These are phyloP conservation scores for Mellivora capensis DNA, from an alignment of 2,113 vertebrate genomes.

Conservation along the genomic window DNA sequence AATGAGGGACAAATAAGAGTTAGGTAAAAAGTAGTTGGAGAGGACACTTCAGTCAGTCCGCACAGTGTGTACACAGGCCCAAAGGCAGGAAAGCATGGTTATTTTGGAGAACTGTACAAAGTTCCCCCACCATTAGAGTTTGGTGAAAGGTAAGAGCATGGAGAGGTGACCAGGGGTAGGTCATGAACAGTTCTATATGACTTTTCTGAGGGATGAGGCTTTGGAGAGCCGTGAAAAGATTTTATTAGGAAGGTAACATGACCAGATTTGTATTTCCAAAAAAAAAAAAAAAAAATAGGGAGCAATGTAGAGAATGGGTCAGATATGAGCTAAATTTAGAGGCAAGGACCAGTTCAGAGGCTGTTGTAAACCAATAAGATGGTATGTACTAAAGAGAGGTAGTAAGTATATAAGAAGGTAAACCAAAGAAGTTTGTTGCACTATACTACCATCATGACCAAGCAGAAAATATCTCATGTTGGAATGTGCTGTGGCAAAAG, in stretches of 20 bases:
- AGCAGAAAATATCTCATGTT: conserved; percentile 29
- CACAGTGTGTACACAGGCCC: neutral
- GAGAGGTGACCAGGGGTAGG: neutral
- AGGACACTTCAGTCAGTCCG: neutral
- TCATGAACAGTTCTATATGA: neutral
- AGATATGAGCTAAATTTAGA: conserved; percentile 7
- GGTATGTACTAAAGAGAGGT: neutral
- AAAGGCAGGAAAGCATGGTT: neutral
- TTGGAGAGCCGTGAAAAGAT: neutral
- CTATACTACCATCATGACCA: neutral
- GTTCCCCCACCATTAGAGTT: neutral
- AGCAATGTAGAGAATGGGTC: neutral
- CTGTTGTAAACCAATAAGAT: neutral
- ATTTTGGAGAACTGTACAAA: neutral
- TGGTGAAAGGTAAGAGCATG: neutral
- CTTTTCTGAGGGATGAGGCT: neutral
- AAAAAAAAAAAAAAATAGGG: neutral
- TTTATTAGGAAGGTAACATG: conserved; percentile 10
- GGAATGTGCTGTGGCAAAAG: neutral
- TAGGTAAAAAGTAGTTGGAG: neutral
- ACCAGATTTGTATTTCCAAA: neutral
- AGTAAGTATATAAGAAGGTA: neutral
- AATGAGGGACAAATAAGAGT: conserved; percentile 33
- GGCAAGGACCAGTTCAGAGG: neutral
- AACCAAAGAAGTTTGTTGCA: conserved; percentile 10